Base-by-base conservation (phyloP, 1,140 invertebrate genomes). In the Meloidogyne exigua region DNA sequence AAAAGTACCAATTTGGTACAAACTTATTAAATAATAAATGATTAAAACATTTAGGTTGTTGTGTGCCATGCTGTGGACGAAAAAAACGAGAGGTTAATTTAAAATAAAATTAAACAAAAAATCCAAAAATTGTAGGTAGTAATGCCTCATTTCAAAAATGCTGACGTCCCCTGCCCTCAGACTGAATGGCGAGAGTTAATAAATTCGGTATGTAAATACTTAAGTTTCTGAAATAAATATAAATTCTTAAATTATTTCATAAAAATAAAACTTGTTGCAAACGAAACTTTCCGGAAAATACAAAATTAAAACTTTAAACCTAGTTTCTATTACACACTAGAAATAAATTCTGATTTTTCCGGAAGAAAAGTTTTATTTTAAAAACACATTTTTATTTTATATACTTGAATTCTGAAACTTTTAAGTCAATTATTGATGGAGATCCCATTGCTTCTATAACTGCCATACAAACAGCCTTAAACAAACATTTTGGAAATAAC, bases 391-490 rank as follows among this genome's bases (percentile, higher is more conserved):
- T 15, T 9, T 42, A 42, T 4, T 42, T 12, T 42, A 12, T 42
- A 42, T n/a, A n/a, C n/a, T n/a, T n/a, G n/a, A 44, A 44, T 57
- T 57, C 49, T 57, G n/a, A 57, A 15, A n/a, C 13, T 15, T 57
- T 57, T 0, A 0, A 57, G 49, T 57, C 49, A n/a, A 57, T 57
- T 18, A 9, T 57, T 57, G 3, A 12, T 57, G n/a, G n/a, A 2
- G 72, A 73, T 36, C 28, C 42, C 5, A 32, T 73, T 65, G 11
- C 62, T 64, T 73, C 72, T 12, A 26, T 73, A 65, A 73, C 62
- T 7, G 26, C 72, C 21, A 62, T 73, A 23, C 72, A 73, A 21
- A 62, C 25, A 36, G 72, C 72, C 15, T 65, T 73, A 3, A 4
- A 64, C 18, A 21, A 36, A 3, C 72, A 23, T 2, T 73, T 73